Percentiles rank a stretch among this genome's conserved stretches.
Conservation (phyloP, 1,140 invertebrate genomes). For the Doryteuthis pealeii region DNA sequence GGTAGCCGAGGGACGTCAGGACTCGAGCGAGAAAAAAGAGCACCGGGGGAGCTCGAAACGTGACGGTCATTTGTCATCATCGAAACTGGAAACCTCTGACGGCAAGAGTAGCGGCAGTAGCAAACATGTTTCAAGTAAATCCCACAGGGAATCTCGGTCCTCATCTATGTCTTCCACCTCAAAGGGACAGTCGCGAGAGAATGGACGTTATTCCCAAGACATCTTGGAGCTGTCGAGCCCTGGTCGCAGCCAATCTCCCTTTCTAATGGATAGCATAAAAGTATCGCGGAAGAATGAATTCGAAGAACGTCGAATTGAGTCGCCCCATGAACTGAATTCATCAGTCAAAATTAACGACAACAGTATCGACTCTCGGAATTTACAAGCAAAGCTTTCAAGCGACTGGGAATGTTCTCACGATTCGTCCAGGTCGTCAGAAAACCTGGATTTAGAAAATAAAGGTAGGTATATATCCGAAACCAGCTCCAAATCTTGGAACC, state of each 20-base stretch:
- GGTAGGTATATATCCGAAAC: constrained; percentile 3
- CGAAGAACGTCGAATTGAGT: background rate
- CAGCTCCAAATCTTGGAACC: constrained; percentile 3
- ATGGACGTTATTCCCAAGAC: background rate
- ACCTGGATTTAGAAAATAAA: background rate
- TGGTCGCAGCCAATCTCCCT: background rate
- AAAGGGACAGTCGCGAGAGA: background rate
- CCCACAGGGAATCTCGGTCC: constrained; percentile 13
- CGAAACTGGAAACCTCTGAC: background rate
- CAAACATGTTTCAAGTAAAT: background rate
- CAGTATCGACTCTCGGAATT: background rate
- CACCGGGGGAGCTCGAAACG: background rate
- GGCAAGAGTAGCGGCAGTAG: constrained; percentile 2
- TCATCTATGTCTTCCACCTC: background rate
- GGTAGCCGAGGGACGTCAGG: background rate
- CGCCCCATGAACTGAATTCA: background rate
- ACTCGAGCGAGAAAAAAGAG: background rate
- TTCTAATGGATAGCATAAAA: background rate
- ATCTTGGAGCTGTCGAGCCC: background rate
- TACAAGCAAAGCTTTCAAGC: background rate
- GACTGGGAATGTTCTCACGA: background rate
- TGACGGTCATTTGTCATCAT: background rate
- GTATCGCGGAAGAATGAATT: background rate
- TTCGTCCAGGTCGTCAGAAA: background rate
- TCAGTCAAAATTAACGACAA: background rate